Conservation (phyloP, 1,140 invertebrate species). For the Drosophila ficusphila region DNA sequence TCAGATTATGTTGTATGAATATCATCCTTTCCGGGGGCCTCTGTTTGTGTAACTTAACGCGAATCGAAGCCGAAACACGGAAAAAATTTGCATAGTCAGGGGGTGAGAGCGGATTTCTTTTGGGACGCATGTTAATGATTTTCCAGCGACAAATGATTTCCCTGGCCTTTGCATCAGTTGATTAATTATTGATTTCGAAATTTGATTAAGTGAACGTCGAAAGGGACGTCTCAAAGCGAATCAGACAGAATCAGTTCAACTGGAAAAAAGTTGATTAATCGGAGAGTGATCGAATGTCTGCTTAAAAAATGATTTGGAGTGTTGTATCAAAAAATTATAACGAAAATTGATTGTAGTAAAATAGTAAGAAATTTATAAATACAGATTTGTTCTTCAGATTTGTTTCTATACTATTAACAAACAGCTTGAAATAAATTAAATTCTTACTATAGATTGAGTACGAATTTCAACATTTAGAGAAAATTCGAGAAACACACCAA, state of each 20-base stretch:
- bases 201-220: conserved; percentile 68
- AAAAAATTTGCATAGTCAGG: conserved; percentile 62
- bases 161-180: conserved; percentile 56
- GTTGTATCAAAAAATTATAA: no score
- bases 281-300: conserved; percentile 28
- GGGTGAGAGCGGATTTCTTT: conserved; percentile 17
- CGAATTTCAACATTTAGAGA: no score
- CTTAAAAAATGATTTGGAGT: neutral
- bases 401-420: no score
- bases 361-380: no score
- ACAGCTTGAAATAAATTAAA: no score
- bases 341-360: no score
- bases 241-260: conserved; percentile 45
- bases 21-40: conserved; percentile 56
- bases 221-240: conserved; percentile 4
- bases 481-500: no score
- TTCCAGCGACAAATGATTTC: conserved; percentile 67
- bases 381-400: no score
- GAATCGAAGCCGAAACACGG: conserved; percentile 8
- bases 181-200: conserved; percentile 79
- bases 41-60: conserved; percentile 68
- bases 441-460: no score
- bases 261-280: conserved; percentile 34
- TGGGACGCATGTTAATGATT: conserved; percentile 39
- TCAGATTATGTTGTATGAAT: conserved; percentile 78